phyloP scores from a whole-genome alignment of 2,113 vertebrate species.

The Dolichallabes microphthalmus region DNA sequence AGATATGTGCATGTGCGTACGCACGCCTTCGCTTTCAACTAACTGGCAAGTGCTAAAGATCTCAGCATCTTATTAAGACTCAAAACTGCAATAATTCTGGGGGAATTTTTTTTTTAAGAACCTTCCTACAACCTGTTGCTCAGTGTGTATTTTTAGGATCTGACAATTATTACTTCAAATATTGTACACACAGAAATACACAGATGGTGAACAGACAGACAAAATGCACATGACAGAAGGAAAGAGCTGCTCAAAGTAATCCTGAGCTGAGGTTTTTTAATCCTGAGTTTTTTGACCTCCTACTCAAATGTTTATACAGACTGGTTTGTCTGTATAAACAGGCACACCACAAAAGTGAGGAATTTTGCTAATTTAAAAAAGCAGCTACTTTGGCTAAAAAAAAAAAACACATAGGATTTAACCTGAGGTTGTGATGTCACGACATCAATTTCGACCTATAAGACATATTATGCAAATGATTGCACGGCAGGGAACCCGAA shows the following conservation, averaged over 20 bases:
- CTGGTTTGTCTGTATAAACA: too few relatives aligned
- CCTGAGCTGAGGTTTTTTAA: not conserved
- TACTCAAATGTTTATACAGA: not conserved
- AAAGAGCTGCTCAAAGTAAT: not conserved
- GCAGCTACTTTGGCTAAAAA: not conserved
- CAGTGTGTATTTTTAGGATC: not conserved
- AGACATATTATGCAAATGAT: not conserved
- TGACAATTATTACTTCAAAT: not conserved
- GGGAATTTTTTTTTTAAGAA: too few relatives aligned
- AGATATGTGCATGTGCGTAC: not conserved
- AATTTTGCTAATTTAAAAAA: not conserved
- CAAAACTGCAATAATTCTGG: not conserved
- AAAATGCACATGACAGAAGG: not conserved
- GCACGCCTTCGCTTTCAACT: not conserved
- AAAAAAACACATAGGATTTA: not conserved
- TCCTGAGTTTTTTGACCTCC: too few relatives aligned
- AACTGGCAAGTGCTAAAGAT: not conserved
- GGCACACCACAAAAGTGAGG: too few relatives aligned
- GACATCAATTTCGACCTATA: not conserved
- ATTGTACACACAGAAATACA: not conserved
- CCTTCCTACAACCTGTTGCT: not conserved
- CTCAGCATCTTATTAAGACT: not conserved
- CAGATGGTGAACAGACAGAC: not conserved
- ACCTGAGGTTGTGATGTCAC: not conserved
- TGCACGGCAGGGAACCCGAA: not conserved